A percentile compares a stretch with the other conserved stretches of the same genome.
These are phyloP conservation scores for Thalassophryne amazonica DNA, from an alignment of 2,797 vertebrate genomes.

Conservation along the genomic window DNA sequence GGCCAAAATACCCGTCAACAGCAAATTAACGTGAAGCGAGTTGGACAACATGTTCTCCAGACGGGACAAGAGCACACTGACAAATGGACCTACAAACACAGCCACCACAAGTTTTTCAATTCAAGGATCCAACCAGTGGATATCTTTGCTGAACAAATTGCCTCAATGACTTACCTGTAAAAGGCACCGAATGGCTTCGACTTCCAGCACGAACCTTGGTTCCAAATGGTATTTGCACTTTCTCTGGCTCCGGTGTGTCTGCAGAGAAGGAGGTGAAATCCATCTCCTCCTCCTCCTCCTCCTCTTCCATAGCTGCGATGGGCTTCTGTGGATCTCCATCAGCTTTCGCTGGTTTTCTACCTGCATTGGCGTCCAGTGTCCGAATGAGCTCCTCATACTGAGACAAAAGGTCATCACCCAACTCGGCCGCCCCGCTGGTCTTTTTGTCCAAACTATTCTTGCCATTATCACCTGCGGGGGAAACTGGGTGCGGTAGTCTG, in stretches of 20 bases:
- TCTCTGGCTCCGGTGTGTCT: slow-evolving; percentile 83
- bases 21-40: slow-evolving; percentile 90
- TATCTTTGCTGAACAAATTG: no score
- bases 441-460: slow-evolving; percentile 35
- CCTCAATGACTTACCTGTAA: slow-evolving; percentile 89
- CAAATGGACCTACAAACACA: slow-evolving; percentile 85
- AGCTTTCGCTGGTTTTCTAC: slow-evolving; percentile 49
- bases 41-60: slow-evolving; percentile 98
- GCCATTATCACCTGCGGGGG: slow-evolving; percentile 36
- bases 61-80: slow-evolving; percentile 94
- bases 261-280: slow-evolving; percentile 84
- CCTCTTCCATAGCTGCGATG: slow-evolving; percentile 61
- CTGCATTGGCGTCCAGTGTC: slow-evolving; percentile 76
- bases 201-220: slow-evolving; percentile 60
- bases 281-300: slow-evolving; percentile 76
- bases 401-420: slow-evolving; percentile 83
- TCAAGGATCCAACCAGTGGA: no score
- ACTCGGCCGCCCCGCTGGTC: slow-evolving; percentile 32
- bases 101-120: accelerated
- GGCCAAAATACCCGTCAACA: slow-evolving; percentile 93
- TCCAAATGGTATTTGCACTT: slow-evolving; percentile 76
- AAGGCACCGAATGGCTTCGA: slow-evolving; percentile 79
- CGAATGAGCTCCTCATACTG: slow-evolving; percentile 91
- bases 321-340: slow-evolving; percentile 59
- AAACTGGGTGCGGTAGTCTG: slow-evolving; percentile 42